phyloP scores from a whole-genome alignment of 2,113 vertebrate genomes.

The Electrona antarctica region DNA sequence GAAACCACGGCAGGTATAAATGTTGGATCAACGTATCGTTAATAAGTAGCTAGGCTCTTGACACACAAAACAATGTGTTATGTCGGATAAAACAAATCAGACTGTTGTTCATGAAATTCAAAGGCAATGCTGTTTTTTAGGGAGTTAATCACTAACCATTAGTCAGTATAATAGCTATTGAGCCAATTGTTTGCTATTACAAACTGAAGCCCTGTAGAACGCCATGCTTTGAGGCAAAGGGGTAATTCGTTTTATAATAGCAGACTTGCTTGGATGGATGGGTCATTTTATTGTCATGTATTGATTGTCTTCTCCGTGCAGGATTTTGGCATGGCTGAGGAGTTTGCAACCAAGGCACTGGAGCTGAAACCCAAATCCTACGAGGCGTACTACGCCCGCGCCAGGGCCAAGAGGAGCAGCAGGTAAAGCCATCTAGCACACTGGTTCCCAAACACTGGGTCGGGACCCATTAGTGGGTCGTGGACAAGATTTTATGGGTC shows the following conservation, averaged over 20 bases:
- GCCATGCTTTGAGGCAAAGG: neutral
- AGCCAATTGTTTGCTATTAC: too few relatives aligned
- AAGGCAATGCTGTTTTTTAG: too few relatives aligned
- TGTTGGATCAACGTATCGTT: too few relatives aligned
- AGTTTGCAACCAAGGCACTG: slow-evolving; percentile 96
- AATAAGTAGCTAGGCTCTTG: too few relatives aligned
- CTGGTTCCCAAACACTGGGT: neutral
- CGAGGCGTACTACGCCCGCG: slow-evolving; percentile 95
- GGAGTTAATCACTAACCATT: too few relatives aligned
- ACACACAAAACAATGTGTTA: too few relatives aligned
- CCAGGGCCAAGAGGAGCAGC: slow-evolving; percentile 97
- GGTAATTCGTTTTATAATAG: neutral
- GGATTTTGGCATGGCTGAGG: slow-evolving; percentile 99
- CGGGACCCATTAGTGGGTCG: neutral
- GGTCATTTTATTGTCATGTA: neutral
- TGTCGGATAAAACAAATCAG: too few relatives aligned
- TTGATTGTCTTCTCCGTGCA: slow-evolving; percentile 47
- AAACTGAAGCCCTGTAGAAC: too few relatives aligned
- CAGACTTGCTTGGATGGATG: neutral
- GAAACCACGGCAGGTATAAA: too few relatives aligned
- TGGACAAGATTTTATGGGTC: neutral
- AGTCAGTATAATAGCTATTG: too few relatives aligned
- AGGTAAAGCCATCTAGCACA: slow-evolving; percentile 80
- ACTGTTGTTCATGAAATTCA: too few relatives aligned
- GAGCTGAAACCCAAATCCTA: slow-evolving; percentile 97